Conservation (phyloP, 2,797 vertebrate species). For the Sus cebifrons region DNA sequence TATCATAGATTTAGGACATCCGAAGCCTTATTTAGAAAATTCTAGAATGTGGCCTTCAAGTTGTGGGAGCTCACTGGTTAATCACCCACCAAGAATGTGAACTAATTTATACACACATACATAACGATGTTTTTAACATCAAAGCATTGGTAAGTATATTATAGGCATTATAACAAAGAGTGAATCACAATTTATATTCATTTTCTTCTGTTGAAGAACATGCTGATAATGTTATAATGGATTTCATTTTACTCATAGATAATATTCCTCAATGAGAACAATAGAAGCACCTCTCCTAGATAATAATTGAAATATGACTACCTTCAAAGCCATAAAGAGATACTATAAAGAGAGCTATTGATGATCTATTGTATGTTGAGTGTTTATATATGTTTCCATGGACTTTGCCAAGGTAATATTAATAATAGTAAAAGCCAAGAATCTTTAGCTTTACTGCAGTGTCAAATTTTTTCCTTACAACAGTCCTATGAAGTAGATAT, state of each 20-base stretch:
- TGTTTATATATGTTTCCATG: neutral
- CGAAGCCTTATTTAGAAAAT: neutral
- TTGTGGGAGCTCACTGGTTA: neutral
- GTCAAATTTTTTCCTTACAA: slow-evolving; percentile 16
- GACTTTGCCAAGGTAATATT: slow-evolving; percentile 1
- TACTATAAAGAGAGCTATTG: neutral
- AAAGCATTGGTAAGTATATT: neutral
- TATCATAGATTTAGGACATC: neutral
- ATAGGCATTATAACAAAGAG: neutral
- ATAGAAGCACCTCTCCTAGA: neutral
- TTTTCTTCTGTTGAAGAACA: neutral
- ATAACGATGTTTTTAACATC: neutral
- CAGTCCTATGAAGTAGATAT: neutral
- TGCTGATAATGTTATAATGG: neutral
- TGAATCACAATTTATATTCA: neutral
- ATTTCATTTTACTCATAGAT: slow-evolving; percentile 5
- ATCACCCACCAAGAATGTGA: neutral
- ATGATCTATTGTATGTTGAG: neutral
- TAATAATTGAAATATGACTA: slow-evolving; percentile 19
- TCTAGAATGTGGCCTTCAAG: neutral
- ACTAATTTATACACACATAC: neutral
- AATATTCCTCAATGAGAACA: neutral
- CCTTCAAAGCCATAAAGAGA: neutral
- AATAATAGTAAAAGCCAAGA: neutral
- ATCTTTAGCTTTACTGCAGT: neutral